Base-by-base conservation (phyloP, 2,888 invertebrate genomes). In the Sarcophaga variegata region DNA sequence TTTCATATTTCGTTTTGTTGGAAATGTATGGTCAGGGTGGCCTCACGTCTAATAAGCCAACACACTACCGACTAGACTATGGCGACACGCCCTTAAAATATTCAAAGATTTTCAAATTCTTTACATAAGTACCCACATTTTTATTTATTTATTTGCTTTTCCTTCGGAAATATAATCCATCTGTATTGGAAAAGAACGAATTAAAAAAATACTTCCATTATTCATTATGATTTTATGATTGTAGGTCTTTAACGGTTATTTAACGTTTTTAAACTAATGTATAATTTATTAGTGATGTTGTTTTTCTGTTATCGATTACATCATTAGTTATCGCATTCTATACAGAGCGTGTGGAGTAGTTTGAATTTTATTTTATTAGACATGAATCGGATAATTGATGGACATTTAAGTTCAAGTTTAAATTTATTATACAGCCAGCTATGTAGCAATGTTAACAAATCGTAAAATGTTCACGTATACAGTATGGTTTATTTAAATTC, bases 381-480 rank as follows among this genome's bases (percentile, higher is more conserved):
- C 14, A 54, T 54, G 54, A 54, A 14, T 54, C 67, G 49, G 77
- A 45, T 81, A 78, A 77, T 81, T 86, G 69, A 78, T 70, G 49
- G 74, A 74, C 78, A 63, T 78, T 81, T 78, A 86, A 81, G 83
- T 83, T 83, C 83, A 86, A 86, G 86, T 83, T 86, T 70, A 79
- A 83, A 81, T 86, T 86, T 83, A 78, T 86, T 83, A 78, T 63
- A 27, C 17, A 74, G 71, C n/a, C 20, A 49, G 1, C 62, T 17
- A 22, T 10, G 47, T 12, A 20, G 45, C 25, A 49, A 49, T 17
- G 63, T 14, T 64, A 66, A 63, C 20, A 71, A 59, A 54, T 54
- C 14, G 4, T 2, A 2, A 37, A 37, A 2, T 37, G 37, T 8
- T 37, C 10, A 54, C 4, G 12, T 54, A 14, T 17, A 54, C 17